Base-by-base conservation (phyloP, 1,140 invertebrate genomes). In the Cotesia chilonis region DNA sequence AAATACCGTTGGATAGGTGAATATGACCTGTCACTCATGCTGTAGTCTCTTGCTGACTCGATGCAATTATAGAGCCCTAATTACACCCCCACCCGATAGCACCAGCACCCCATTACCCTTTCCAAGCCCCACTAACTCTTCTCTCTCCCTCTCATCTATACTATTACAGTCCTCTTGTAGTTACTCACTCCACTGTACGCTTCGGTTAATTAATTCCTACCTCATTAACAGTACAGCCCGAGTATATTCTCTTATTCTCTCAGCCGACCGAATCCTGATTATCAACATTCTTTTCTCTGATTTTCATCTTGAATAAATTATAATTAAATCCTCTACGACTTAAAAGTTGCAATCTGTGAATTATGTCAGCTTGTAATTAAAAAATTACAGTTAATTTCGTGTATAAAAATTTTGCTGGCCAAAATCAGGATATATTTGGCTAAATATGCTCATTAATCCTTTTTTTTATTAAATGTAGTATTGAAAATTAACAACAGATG, bases 31-130 rank as follows among this genome's bases (percentile, higher is more conserved):
- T 68, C 66, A 68, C 52, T 68, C 66, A 68, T 68, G 36, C 66
- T 54, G 0, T 68, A 68, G 51, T 68, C 9, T 17, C 63, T 65
- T 55, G 66, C 81, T 80, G 80, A 83, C 79, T 83, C 81, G 74
- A 75, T 76, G 79, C 79, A 84, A 85, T 83, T 85, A 85, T 80
- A 82, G 82, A 80, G 77, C 82, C 77, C 81, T 83, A 84, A 84
- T 84, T 83, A 84, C 79, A 73, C 57, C 57, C 55, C 20, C 57
- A 28, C 28, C 28, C 3, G 28, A 28, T 28, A 28, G 28, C 17
- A 2, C 5, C 9, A 10, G 4, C 57, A 47, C 41, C 41, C 41
- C 41, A 7, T 47, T 47, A 47, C 41, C 41, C 41, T 47, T 47
- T 47, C 41, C 41, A 10, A 47, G 68, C 38, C 59, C 6, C 51